Base-by-base conservation (phyloP, 2,797 vertebrate species). In the Onychomys leucogaster region DNA sequence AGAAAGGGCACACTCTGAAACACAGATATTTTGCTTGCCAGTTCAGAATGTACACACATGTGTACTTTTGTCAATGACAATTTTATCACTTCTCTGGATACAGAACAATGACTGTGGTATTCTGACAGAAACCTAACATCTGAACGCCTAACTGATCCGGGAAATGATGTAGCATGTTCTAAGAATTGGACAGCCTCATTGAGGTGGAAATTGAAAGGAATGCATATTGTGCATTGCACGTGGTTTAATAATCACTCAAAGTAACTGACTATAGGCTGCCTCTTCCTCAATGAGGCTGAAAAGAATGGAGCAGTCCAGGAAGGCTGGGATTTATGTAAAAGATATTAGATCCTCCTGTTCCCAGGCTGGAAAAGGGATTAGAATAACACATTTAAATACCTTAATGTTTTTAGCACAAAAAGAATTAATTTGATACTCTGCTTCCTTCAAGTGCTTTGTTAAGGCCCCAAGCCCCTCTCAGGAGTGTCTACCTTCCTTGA, bases 381-480 rank as follows among this genome's bases (percentile, higher is more conserved):
- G 98, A 98, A 97, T 96, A 98, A 98, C 97, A 97, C 92, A 96
- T 97, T 97, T 97, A 97, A 98, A 98, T 97, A 90, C 98, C 92
- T 98, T 98, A 98, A 98, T 98, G 97, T 97, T 96, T 98, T 98
- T 97, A 98, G 98, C 98, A 98, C 96, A 93, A 98, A 98, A 98
- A 97, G 95, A 92, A 95, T 98, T 97, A 97, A 99, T 98, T 97
- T 55, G 98, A 99, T 98, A 98, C 93, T 96, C 91, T 94, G 19
- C 94, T 98, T 98, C 97, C 98, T 98, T 98, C 86, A 97, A 98
- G 98, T 97, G 94, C 96, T 97, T 98, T 98, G 97, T 97, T 97
- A 98, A 98, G 94, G 83, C 90, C 97, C 96, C 82, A 94, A 96
- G 93, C 96, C 96, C 78, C 98, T 96, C 96, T 97, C 96, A 96